phyloP scores from a whole-genome alignment of 2,113 vertebrate species.

The Gymnocephalus cernua region DNA sequence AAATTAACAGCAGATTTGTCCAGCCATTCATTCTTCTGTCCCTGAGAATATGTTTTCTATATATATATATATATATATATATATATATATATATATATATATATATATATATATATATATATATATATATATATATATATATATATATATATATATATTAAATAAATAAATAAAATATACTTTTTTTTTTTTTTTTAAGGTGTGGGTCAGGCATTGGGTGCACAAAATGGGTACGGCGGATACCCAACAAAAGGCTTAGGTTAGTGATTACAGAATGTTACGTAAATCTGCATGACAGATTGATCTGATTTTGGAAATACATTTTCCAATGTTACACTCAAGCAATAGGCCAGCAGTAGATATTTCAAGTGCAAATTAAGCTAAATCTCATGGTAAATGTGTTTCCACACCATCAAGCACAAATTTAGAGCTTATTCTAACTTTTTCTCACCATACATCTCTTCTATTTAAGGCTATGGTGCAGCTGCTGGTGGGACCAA shows the following conservation, averaged over 20 bases:
- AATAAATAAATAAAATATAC: too few relatives aligned
- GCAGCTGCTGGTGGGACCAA: slow-evolving; percentile 35
- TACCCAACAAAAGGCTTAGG: slow-evolving; percentile 68
- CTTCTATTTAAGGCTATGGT: slow-evolving; percentile 50
- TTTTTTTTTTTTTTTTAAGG: slow-evolving; percentile 34
- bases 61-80: too few relatives aligned
- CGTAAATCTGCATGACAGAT: not conserved
- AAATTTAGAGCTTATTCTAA: not conserved
- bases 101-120: too few relatives aligned
- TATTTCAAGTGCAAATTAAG: slow-evolving; percentile 32
- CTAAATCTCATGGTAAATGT: slow-evolving; percentile 43
- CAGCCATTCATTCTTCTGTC: not conserved
- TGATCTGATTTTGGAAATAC: not conserved
- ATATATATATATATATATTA: too few relatives aligned
- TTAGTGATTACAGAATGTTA: slow-evolving; percentile 28
- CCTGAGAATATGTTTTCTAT: not conserved
- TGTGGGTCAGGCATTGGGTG: slow-evolving; percentile 60
- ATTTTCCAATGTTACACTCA: not conserved
- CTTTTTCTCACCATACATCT: not conserved
- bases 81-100: too few relatives aligned
- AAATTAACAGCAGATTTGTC: not conserved
- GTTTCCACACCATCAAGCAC: not conserved
- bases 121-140: too few relatives aligned
- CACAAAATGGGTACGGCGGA: slow-evolving; percentile 53
- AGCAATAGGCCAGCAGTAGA: slow-evolving; percentile 11